Evolutionary conservation across 2,113 vertebrate species (phyloP), one percentile per base, ranked within the genome.

Genomic region (Egretta garzetta): DNA sequence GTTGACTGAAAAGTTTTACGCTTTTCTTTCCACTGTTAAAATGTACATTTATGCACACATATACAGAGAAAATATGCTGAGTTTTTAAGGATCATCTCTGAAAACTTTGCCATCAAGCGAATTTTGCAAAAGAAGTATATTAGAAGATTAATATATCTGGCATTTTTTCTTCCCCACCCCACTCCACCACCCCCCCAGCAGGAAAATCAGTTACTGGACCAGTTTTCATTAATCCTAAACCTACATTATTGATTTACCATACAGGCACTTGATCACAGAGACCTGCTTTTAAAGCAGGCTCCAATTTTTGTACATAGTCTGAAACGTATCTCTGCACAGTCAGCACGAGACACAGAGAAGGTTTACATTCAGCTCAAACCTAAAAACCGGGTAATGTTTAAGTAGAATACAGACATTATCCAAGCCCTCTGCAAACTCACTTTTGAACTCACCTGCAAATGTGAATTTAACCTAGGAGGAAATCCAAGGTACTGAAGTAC

Each of bases 311-410:
- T n/a, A 12, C 26, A 16, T 45, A 59, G 27, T 22, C 24, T 58
- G 59, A 71, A 83, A 33, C 2, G 2, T 8, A 70, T 9, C 22
- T 70, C 28, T 62, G 50, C 41, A 49, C 9, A 66, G 32, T 50
- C 30, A 71, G 52, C 30, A 43, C 0, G 5, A 82, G 41, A 85
- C 5, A 43, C 1, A 55, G 8, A 45, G 14, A 50, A 41, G 2
- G 0, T 49, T 60, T 53, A 47, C 8, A n/a, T 37, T 53, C 43
- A 62, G 30, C 27, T 84, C 30, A 71, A 59, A 47, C 8, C 30
- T 2, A 2, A 5, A 49, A 67, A 20, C 0, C 6, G n/a, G 9
- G 5, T n/a, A 18, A 64, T n/a, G 14, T 64, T 60, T 47, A 53
- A 74, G 12, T 3, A 87, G 30, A 32, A 60, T 43, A 52, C 27